Conservation (phyloP, 2,888 invertebrate genomes). For the Isotomurus palustris region DNA sequence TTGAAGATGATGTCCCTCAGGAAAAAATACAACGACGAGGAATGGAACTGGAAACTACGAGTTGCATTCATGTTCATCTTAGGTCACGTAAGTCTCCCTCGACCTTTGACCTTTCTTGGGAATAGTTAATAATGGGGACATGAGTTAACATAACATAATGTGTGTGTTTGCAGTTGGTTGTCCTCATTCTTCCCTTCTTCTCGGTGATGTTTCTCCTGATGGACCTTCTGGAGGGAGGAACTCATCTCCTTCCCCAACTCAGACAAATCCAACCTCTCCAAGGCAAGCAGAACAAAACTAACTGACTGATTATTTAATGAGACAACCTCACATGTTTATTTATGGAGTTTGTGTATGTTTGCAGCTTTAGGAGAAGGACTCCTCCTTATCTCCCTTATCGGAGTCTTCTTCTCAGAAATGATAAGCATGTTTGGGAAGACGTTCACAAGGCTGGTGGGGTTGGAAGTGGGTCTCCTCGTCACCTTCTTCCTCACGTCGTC, state of each 20-base stretch:
- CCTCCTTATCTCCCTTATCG: not conserved
- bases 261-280: not conserved
- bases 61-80: constrained; percentile 1
- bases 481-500: not conserved
- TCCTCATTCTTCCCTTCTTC: constrained; percentile 7
- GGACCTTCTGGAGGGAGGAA: constrained; percentile 3
- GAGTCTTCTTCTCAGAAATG: constrained; percentile 1
- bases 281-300: not conserved
- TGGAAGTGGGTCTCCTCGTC: not conserved
- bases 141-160: no score
- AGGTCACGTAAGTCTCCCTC: not conserved
- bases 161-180: not conserved
- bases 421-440: not conserved
- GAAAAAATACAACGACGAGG: not conserved
- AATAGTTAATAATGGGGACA: no score
- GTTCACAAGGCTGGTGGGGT: not conserved
- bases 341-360: not conserved
- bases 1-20: no score
- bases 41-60: constrained; percentile 3
- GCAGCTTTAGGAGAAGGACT: not conserved
- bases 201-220: constrained; percentile 8
- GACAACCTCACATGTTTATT: not conserved
- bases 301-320: not conserved
- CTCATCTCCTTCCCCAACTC: not conserved
- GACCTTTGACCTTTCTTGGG: not conserved